Evolutionary conservation across 2,888 invertebrate species (phyloP).

Genomic region (Unio pictorum): DNA sequence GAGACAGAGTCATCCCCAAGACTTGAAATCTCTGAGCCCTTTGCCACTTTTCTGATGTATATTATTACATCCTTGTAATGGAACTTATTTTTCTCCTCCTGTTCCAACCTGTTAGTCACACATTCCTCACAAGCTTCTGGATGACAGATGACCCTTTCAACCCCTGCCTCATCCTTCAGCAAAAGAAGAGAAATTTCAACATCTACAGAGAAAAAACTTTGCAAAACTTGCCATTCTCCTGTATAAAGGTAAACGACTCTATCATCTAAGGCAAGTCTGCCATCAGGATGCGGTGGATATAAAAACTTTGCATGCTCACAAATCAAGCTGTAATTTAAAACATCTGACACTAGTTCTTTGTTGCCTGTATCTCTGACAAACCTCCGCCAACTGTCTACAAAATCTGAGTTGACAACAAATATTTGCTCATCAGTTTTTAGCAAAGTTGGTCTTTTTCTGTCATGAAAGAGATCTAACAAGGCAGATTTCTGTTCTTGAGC

Average conservation of each 20-base stretch:
- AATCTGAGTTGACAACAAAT: conserved; percentile 64
- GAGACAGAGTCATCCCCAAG: conserved; percentile 19
- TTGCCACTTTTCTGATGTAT: conserved; percentile 51
- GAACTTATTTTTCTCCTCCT: conserved; percentile 58
- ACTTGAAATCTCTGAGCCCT: conserved; percentile 12
- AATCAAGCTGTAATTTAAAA: conserved; percentile 57
- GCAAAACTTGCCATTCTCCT: conserved; percentile 57
- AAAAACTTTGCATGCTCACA: conserved; percentile 65
- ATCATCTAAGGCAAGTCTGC: conserved; percentile 24
- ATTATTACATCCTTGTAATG: conserved; percentile 59
- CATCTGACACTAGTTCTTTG: conserved; percentile 42
- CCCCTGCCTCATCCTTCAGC: conserved; percentile 35
- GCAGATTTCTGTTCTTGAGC: conserved; percentile 69
- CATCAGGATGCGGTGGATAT: conserved; percentile 50
- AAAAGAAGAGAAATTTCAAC: conserved; percentile 45
- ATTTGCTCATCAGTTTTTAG: conserved; percentile 42
- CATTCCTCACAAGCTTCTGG: conserved; percentile 64
- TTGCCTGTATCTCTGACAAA: conserved; percentile 69
- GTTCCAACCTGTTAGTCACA: conserved; percentile 45
- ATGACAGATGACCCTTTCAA: conserved; percentile 25
- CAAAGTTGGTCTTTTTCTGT: conserved; percentile 65
- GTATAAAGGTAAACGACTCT: conserved; percentile 50
- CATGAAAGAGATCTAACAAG: conserved; percentile 68
- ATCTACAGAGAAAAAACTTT: conserved; percentile 48
- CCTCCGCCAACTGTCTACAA: conserved; percentile 72